A percentile compares a stretch with the other conserved stretches of the same genome.
Evolutionary conservation across 2,888 invertebrate genomes (phyloP).

Genomic region (Rotaria sp.): DNA sequence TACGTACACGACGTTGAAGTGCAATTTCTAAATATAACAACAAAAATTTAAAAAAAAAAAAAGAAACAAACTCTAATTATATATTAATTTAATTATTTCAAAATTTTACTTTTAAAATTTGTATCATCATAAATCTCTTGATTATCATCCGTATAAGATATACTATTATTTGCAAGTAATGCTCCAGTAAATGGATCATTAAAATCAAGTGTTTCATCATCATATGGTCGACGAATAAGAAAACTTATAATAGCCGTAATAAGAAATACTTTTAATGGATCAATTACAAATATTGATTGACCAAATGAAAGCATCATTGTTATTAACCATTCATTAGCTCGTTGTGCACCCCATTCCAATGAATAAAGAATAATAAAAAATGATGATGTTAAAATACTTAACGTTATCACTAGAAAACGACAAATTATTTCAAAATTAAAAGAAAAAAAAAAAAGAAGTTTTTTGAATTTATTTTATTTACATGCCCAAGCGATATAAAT

Average conservation of each 20-base stretch:
- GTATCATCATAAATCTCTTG: neutral
- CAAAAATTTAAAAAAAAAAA: neutral
- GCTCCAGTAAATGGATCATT: constrained; percentile 28
- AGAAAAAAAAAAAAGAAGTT: neutral
- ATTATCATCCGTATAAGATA: neutral
- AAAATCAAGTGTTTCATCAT: constrained; percentile 35
- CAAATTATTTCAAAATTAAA: neutral
- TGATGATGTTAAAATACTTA: constrained; percentile 49
- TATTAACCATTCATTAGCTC: constrained; percentile 53
- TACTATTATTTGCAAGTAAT: neutral
- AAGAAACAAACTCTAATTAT: neutral
- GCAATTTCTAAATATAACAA: neutral
- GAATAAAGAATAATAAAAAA: constrained; percentile 53
- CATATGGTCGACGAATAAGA: constrained; percentile 37
- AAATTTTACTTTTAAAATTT: neutral
- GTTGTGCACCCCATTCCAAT: constrained; percentile 54
- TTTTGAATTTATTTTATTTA: constrained; percentile 44
- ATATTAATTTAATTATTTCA: neutral
- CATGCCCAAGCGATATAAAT: constrained; percentile 53
- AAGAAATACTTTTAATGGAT: constrained; percentile 49
- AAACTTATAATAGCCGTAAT: constrained; percentile 38
- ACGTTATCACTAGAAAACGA: constrained; percentile 48
- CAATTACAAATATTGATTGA: constrained; percentile 53
- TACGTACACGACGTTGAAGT: constrained; percentile 22
- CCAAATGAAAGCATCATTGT: constrained; percentile 55